These are phyloP conservation scores for Hippopotamyrus pictus DNA, from an alignment of 2,797 vertebrate genomes.

Conservation along the genomic window DNA sequence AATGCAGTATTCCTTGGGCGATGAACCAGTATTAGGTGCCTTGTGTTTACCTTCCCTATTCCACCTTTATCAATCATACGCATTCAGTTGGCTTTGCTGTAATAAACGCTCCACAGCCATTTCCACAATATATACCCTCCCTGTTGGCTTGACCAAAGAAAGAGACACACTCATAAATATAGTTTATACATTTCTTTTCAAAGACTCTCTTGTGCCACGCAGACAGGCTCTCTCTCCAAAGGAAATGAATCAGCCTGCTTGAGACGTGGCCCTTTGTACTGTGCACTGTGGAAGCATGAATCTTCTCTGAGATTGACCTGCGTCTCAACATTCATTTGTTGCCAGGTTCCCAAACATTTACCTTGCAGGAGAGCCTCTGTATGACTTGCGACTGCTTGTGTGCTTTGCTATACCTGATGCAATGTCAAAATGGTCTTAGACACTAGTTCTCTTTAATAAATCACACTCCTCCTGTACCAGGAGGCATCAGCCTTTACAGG, in stretches of 20 bases:
- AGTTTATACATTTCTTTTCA: not conserved
- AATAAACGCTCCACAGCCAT: not conserved
- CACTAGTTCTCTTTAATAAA: not conserved
- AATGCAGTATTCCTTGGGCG: not conserved
- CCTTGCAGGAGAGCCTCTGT: not conserved
- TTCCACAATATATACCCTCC: constrained; percentile 5
- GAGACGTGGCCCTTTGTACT: not conserved
- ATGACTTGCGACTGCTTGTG: not conserved
- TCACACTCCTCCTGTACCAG: not conserved
- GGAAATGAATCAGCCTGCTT: not conserved
- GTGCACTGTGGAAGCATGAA: not conserved
- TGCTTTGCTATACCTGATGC: not conserved
- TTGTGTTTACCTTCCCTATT: not conserved
- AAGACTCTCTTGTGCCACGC: not conserved
- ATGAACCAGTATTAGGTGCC: not conserved
- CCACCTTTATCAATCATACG: not conserved
- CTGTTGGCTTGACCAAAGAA: constrained; percentile 10
- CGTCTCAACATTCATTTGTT: not conserved
- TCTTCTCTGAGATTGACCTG: not conserved
- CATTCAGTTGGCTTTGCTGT: not conserved
- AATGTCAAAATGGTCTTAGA: not conserved
- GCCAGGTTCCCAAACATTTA: too few relatives aligned
- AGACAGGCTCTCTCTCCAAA: not conserved
- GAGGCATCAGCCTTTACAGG: not conserved
- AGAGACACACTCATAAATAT: not conserved